Conservation (phyloP, 2,113 vertebrate genomes). For the Vidua chalybeata region DNA sequence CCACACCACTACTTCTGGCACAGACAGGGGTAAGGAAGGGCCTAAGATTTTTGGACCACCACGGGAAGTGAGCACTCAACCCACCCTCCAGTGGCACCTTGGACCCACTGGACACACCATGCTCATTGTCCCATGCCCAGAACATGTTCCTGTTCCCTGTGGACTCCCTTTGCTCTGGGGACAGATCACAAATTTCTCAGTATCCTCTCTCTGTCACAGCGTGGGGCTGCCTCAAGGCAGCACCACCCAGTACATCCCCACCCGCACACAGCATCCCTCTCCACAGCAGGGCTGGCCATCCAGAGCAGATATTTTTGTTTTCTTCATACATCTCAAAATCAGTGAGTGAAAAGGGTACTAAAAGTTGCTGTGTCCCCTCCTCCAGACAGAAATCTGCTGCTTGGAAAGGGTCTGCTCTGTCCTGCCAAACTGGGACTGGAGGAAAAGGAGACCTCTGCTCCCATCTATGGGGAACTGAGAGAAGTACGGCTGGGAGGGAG, state of each 20-base stretch:
- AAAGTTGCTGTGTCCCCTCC: not conserved
- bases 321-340: not conserved
- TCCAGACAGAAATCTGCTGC: not conserved
- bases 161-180: not conserved
- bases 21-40: accelerated
- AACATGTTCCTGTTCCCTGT: not conserved
- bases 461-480: slow-evolving; percentile 19
- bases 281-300: not conserved
- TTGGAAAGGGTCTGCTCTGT: not conserved
- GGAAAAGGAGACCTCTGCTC: slow-evolving; percentile 53
- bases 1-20: not conserved
- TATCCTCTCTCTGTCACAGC: not conserved
- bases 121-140: not conserved
- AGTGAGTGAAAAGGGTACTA: not conserved
- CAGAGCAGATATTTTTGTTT: not conserved
- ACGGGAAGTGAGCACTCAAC: accelerated
- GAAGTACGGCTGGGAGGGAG: not conserved
- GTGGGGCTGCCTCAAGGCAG: not conserved
- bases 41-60: not conserved
- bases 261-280: not conserved
- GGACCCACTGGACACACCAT: accelerated
- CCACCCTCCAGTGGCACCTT: not conserved
- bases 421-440: not conserved
- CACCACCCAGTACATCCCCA: accelerated
- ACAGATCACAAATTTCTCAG: not conserved